These are phyloP conservation scores for Athalia circularis DNA, from an alignment of 2,888 invertebrate species.

Conservation along the genomic window DNA sequence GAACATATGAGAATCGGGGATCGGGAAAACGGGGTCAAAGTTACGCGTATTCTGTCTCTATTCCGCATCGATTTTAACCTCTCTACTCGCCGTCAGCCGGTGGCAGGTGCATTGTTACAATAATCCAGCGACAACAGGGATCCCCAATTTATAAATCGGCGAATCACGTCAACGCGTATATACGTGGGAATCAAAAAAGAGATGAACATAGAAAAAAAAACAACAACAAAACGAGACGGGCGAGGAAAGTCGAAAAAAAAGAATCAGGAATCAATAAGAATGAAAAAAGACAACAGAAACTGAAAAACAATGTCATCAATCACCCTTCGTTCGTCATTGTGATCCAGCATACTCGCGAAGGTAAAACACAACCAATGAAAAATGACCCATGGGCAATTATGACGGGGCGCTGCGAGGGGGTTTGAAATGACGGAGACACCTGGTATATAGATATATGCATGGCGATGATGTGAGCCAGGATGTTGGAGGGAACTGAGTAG, in stretches of 20 bases:
- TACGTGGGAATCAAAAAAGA: neutral
- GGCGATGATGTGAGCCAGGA: neutral
- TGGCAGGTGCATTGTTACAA: conserved; percentile 42
- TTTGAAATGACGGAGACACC: conserved; percentile 7
- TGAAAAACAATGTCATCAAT: conserved; percentile 56
- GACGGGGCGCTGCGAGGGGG: conserved; percentile 52
- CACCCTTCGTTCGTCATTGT: conserved; percentile 51
- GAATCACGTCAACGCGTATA: conserved; percentile 14
- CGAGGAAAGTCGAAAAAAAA: conserved; percentile 9
- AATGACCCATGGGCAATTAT: conserved; percentile 66
- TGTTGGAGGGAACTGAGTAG: neutral
- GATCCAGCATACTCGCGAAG: conserved; percentile 48
- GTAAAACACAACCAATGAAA: conserved; percentile 62
- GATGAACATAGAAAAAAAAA: neutral
- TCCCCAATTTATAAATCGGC: conserved; percentile 27
- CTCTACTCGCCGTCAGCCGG: conserved; percentile 13
- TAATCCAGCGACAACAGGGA: conserved; percentile 38
- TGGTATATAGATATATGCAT: neutral
- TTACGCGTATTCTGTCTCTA: neutral
- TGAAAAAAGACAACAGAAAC: conserved; percentile 34
- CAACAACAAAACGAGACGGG: neutral
- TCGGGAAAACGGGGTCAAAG: conserved; percentile 19
- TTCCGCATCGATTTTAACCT: conserved; percentile 13
- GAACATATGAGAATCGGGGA: conserved; percentile 17
- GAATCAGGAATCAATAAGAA: conserved; percentile 53